Evolutionary conservation across 2,888 invertebrate species (phyloP).

Genomic region (Synanthedon myopaeformis): DNA sequence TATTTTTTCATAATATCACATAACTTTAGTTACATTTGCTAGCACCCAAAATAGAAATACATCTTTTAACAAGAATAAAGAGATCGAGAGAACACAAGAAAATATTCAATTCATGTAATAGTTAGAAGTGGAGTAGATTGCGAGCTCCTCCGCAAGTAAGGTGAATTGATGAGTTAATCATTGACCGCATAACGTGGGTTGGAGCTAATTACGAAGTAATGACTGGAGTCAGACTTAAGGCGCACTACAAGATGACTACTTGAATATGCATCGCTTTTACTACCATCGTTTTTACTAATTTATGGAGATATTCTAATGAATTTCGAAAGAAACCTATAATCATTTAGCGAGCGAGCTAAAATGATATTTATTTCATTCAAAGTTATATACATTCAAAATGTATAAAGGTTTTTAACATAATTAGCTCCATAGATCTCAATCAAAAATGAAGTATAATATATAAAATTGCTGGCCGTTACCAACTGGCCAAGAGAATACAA

Average conservation of each 20-base stretch:
- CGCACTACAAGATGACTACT: constrained; percentile 10
- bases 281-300: not conserved
- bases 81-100: constrained; percentile 20
- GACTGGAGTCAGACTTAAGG: not conserved
- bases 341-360: not conserved
- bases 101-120: constrained; percentile 27
- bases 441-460: too few relatives aligned
- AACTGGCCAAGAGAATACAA: too few relatives aligned
- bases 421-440: not conserved
- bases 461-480: too few relatives aligned
- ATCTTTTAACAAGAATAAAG: too few relatives aligned
- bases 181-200: not conserved
- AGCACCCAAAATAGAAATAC: too few relatives aligned
- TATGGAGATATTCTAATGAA: too few relatives aligned
- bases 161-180: constrained; percentile 1
- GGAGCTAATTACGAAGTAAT: not conserved
- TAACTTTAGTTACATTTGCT: too few relatives aligned
- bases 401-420: too few relatives aligned
- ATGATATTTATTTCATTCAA: too few relatives aligned
- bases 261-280: not conserved
- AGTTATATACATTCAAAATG: not conserved
- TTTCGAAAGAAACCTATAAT: not conserved
- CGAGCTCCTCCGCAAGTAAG: constrained; percentile 4
- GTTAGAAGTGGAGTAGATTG: constrained; percentile 25
- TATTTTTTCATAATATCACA: too few relatives aligned